These are phyloP conservation scores for Orchestia grillus DNA, from an alignment of 1,140 invertebrate genomes.

Conservation along the genomic window DNA sequence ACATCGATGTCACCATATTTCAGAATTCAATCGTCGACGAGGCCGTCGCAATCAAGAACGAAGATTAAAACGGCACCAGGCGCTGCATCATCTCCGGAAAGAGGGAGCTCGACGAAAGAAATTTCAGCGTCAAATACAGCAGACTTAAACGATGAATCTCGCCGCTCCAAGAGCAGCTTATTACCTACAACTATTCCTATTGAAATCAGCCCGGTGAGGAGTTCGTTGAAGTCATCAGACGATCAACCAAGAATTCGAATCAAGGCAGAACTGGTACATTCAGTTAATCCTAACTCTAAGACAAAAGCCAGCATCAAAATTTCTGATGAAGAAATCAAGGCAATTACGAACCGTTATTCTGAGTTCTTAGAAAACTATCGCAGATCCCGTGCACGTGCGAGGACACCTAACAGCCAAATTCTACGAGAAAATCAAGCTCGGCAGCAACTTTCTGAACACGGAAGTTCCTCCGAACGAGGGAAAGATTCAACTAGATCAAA, in stretches of 20 bases:
- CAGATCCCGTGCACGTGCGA: too few relatives aligned
- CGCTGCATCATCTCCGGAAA: background rate
- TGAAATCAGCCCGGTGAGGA: background rate
- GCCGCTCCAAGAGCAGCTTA: background rate
- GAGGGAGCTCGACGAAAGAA: background rate
- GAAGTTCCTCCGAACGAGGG: background rate
- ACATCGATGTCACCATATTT: background rate
- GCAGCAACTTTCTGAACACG: background rate
- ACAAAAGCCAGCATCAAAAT: constrained; percentile 10
- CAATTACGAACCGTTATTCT: constrained; percentile 13
- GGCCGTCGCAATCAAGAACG: background rate
- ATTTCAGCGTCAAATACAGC: background rate
- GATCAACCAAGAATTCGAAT: background rate
- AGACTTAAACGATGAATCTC: background rate
- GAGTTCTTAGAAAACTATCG: constrained; percentile 13
- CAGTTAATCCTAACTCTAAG: background rate
- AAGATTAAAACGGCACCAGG: background rate
- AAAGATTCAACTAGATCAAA: background rate
- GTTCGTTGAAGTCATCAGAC: background rate
- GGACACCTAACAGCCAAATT: background rate
- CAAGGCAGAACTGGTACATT: constrained; percentile 29
- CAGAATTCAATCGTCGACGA: background rate
- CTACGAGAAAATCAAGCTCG: constrained; percentile 32
- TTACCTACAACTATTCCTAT: background rate
- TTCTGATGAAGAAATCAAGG: constrained; percentile 40